These are phyloP conservation scores for Tamias sibiricus DNA, from an alignment of 2,113 vertebrate genomes.

Conservation along the genomic window DNA sequence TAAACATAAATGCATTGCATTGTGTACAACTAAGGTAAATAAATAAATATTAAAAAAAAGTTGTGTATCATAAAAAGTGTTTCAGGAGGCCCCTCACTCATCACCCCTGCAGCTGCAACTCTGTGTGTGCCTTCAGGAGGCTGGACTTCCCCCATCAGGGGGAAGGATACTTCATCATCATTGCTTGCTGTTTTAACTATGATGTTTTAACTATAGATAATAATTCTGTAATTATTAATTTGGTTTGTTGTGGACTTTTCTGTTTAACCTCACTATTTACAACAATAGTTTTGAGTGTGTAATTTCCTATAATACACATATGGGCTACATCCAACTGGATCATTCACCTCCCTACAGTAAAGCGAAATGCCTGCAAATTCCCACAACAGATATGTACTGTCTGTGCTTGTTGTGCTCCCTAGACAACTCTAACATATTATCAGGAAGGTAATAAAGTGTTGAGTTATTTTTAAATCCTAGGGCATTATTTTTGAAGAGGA, in stretches of 20 bases:
- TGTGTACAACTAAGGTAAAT: too few relatives aligned
- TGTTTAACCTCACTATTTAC: not conserved
- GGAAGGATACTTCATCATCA: not conserved
- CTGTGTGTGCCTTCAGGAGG: fast-evolving
- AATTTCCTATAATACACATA: not conserved
- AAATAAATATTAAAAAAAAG: too few relatives aligned
- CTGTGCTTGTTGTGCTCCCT: not conserved
- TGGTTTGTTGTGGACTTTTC: not conserved
- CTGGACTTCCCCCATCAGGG: not conserved
- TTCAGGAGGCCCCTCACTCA: not conserved
- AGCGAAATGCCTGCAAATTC: not conserved
- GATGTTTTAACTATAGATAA: too few relatives aligned
- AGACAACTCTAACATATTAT: not conserved
- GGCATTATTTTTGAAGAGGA: not conserved
- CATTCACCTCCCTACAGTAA: not conserved
- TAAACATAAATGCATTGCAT: too few relatives aligned
- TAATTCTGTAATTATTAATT: not conserved
- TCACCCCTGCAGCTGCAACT: not conserved
- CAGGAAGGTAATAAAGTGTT: not conserved
- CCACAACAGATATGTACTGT: not conserved
- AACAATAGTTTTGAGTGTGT: not conserved
- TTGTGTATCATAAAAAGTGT: not conserved
- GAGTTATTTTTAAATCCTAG: conserved; percentile 10
- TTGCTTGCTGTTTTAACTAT: conserved; percentile 19
- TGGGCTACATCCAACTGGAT: not conserved